Conservation (phyloP, 2,113 vertebrate genomes). For the Taxidea taxus region DNA sequence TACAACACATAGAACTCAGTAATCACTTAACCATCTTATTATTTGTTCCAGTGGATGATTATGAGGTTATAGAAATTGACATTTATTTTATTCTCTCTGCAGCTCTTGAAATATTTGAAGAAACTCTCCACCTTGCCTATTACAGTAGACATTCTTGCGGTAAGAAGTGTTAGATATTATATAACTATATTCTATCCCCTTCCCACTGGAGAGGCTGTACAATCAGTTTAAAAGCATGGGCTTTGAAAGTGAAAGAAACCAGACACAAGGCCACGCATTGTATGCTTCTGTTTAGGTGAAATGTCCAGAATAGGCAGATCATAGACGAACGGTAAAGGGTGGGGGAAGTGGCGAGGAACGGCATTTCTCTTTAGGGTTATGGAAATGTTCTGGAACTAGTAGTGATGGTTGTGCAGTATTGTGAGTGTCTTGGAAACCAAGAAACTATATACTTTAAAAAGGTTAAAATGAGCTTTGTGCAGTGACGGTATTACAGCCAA, state of each 20-base stretch:
- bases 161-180: conserved; percentile 81
- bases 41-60: background rate
- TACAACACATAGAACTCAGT: background rate
- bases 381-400: conserved; percentile 12
- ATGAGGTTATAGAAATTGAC: conserved; percentile 53
- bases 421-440: conserved; percentile 12
- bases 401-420: background rate
- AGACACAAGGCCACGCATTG: background rate
- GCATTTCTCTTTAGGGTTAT: background rate
- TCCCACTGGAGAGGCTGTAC: background rate
- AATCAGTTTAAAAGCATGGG: background rate
- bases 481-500: background rate
- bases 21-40: background rate
- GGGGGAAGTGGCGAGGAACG: background rate
- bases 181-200: background rate
- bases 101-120: conserved; percentile 96
- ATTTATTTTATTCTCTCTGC: conserved; percentile 66
- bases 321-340: background rate
- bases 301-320: background rate
- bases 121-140: conserved; percentile 93
- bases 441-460: background rate
- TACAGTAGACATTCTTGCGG: conserved; percentile 97
- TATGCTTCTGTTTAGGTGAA: background rate
- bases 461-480: background rate
- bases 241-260: conserved; percentile 27